Conservation (phyloP, 2,888 invertebrate genomes). For the Parnassius smintheus region DNA sequence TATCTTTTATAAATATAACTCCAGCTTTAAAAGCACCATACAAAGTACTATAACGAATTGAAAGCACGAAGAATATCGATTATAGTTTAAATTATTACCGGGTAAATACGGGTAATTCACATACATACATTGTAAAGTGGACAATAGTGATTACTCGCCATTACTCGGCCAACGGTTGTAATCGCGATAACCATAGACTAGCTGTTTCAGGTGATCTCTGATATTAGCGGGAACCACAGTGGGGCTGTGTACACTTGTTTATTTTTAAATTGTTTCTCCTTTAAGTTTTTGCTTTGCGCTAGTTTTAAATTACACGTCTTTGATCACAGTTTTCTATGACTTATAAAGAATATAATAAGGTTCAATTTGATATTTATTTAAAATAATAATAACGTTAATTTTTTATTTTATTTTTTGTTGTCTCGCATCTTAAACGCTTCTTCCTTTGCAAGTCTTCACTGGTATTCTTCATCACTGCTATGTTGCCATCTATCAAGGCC, state of each 20-base stretch:
- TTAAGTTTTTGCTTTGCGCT: background rate
- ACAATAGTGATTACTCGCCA: conserved; percentile 35
- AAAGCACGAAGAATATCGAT: conserved; percentile 21
- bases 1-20: no score
- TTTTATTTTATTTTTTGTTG: no score
- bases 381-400: no score
- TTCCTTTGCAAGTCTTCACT: no score
- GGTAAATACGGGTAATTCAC: conserved; percentile 25
- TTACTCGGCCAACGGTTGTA: conserved; percentile 32
- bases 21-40: background rate
- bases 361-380: no score
- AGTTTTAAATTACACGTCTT: no score
- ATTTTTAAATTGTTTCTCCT: background rate
- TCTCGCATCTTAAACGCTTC: no score
- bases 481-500: no score
- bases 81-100: conserved; percentile 24
- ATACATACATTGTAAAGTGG: conserved; percentile 30
- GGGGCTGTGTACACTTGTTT: conserved; percentile 3
- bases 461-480: no score
- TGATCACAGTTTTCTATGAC: no score
- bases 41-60: conserved; percentile 1
- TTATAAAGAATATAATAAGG: no score
- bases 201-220: conserved; percentile 25
- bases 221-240: conserved; percentile 13
- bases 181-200: conserved; percentile 35